Percentiles rank a stretch among this genome's conserved stretches.
phyloP scores from a whole-genome alignment of 1,140 invertebrate genomes.

The Leptopilina boulardi region DNA sequence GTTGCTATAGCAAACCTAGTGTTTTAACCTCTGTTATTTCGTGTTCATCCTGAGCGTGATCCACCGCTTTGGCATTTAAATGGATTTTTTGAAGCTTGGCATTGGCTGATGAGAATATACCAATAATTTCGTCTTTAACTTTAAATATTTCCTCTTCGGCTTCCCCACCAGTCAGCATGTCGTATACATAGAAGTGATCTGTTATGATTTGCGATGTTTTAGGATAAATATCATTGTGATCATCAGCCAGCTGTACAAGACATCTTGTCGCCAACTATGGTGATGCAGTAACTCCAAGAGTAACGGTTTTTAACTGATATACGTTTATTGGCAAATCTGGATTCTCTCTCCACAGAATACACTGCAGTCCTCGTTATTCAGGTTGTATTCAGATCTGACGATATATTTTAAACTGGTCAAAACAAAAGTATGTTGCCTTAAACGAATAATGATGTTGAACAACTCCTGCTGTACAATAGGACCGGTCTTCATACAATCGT shows the following conservation, averaged over 20 bases:
- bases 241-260: constrained; percentile 59
- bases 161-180: constrained; percentile 66
- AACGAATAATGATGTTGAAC: constrained; percentile 41
- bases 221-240: constrained; percentile 53
- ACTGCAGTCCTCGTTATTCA: constrained; percentile 53
- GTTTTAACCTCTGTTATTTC: neutral
- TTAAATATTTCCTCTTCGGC: constrained; percentile 1
- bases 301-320: constrained; percentile 63
- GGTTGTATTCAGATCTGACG: constrained; percentile 55
- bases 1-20: neutral
- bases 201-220: constrained; percentile 53
- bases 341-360: constrained; percentile 59
- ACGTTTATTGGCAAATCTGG: constrained; percentile 39
- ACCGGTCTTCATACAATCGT: constrained; percentile 59
- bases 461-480: constrained; percentile 55
- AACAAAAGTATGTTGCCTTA: constrained; percentile 40
- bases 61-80: too few relatives aligned
- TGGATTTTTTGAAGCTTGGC: neutral
- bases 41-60: too few relatives aligned
- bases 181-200: constrained; percentile 72
- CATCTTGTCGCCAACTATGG: constrained; percentile 62
- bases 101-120: neutral
- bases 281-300: constrained; percentile 64
- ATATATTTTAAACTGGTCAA: constrained; percentile 65
- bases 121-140: neutral